These are phyloP conservation scores for Epirrhoe tristata DNA, from an alignment of 2,888 invertebrate genomes.

Conservation along the genomic window DNA sequence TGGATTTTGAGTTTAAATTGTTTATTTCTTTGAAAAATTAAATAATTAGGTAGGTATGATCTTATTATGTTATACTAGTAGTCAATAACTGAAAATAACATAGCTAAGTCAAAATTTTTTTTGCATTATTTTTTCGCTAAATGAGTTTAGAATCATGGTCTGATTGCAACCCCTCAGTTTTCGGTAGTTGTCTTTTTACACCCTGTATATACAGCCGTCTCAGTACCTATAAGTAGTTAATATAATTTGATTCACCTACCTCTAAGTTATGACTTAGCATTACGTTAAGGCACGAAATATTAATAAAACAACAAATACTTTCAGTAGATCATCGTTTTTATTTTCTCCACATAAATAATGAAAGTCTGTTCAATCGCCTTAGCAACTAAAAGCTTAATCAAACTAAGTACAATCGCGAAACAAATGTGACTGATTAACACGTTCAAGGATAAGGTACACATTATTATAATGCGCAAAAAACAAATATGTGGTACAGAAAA, in stretches of 20 bases:
- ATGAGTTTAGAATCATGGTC: too few species aligned
- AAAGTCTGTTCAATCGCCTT: slow-evolving; percentile 63
- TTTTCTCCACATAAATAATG: slow-evolving; percentile 82
- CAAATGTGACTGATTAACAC: slow-evolving; percentile 67
- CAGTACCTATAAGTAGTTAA: too few species aligned
- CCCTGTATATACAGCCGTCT: too few species aligned
- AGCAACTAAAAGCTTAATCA: slow-evolving; percentile 60
- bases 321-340: slow-evolving; percentile 74
- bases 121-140: too few species aligned
- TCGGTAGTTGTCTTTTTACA: too few species aligned
- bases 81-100: too few species aligned
- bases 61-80: too few species aligned
- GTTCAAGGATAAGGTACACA: slow-evolving; percentile 14
- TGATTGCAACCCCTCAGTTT: too few species aligned
- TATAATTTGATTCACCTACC: background rate
- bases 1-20: too few species aligned
- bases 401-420: slow-evolving; percentile 71
- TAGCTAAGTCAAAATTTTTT: too few species aligned
- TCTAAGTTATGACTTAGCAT: background rate
- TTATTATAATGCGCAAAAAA: background rate
- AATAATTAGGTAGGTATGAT: too few species aligned
- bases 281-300: background rate
- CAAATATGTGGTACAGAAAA: slow-evolving; percentile 33
- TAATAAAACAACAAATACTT: slow-evolving; percentile 63
- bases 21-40: too few species aligned